Evolutionary conservation across 2,113 vertebrate species (phyloP), one percentile per base, ranked within the genome.

Genomic region (Ammodytes dubius): DNA sequence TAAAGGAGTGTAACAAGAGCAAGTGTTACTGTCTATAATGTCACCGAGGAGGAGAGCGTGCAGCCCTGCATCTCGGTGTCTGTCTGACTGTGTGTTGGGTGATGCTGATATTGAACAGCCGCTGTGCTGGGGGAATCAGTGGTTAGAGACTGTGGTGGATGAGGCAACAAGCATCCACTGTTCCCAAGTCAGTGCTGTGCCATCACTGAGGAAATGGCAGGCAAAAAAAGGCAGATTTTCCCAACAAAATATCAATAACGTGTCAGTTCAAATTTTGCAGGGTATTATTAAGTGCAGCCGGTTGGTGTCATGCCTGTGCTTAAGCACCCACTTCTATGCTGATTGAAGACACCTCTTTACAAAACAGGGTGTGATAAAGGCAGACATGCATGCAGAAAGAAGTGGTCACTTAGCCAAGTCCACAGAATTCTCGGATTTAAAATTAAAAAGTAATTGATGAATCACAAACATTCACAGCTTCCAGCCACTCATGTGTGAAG

Each of bases 11-110:
- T 57, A 89, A 79, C 77, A 56, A 59, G 85, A 88, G 70, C 82
- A 86, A 82, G 85, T 87, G 89, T 83, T 70, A 37, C 53, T 27
- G 61, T 72, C 42, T 66, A 27, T 27, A 27, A 63, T 83, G 86
- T 71, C 82, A 81, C 14, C 35, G 58, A 49, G 54, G 79, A 77
- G 70, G 63, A 66, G 71, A 13, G 74, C 4, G 42, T 37, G 35
- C 67, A 58, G 42, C 15, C 57, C 43, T 46, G 72, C 63, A 56
- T 59, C 76, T 43, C 9, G 11, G 14, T 14, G 46, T 50, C n/a
- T 70, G 69, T 59, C 76, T 43, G 7, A 14, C 12, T 14, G 46
- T 50, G 15, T 70, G 69, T 69, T 47, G 15, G 46, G 47, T 78
- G 90, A 71, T 89, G 90, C 77, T 76, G 71, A 47, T 27, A 0